Evolutionary conservation across 2,797 vertebrate genomes (phyloP), one percentile per base, ranked within the genome.

Genomic region (Scyliorhinus canicula): DNA sequence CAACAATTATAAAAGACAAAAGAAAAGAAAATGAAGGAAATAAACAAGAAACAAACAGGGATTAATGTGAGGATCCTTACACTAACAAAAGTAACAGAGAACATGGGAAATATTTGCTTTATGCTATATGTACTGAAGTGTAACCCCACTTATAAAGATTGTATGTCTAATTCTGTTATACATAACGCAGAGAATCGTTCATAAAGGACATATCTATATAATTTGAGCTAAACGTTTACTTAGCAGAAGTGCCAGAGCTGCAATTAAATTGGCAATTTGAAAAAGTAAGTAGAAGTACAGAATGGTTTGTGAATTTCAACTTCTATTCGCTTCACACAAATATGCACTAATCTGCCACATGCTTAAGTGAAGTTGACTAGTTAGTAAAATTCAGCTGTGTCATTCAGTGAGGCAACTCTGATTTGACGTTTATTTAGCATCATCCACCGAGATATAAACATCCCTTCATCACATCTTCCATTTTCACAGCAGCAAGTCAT

Each of bases 381-480:
- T 47, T 47, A 82, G 79, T 5, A 82, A 47, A 82, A 82, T 82
- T 82, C 19, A 82, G 40, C 40, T 44, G 5, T 24, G 77, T 82
- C 40, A 24, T 40, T 47, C 79, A 82, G 5, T 82, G 1, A 2
- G 44, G 79, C 40, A 82, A 82, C 44, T 82, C 44, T 26, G 44
- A 6, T 19, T 82, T 82, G 44, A 82, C 79, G 21, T 47, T 82
- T 24, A 9, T 47, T 82, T 82, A 26, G 40, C 44, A 26, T 82
- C 26, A 82, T 47, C 79, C 21, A 82, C 79, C 1, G 79, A 47
- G 40, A 82, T 82, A 82, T 47, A 82, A 82, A 82, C 79, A 47
- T 82, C 79, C 44, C 79, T 82, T 82, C 79, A 82, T 82, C 44
- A 82, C 79, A 44, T 44, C 77, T 82, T 82, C 77, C 77, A 82